These are phyloP conservation scores for Dryobota labecula DNA, from an alignment of 2,888 invertebrate species.

Conservation along the genomic window DNA sequence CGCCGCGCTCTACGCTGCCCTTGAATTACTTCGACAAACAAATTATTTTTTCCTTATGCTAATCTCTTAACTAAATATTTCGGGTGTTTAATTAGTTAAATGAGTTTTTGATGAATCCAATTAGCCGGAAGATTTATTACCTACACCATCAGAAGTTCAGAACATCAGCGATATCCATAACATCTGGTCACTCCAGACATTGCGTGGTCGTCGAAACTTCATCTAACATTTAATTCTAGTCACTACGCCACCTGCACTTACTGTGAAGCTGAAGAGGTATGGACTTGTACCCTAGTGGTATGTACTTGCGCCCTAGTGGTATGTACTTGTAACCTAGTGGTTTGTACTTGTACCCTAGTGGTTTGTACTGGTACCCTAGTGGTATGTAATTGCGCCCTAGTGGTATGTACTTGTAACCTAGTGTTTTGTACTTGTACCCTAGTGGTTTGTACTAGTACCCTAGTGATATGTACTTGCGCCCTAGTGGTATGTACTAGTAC, in stretches of 20 bases:
- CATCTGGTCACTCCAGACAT: background rate
- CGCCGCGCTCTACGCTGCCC: background rate
- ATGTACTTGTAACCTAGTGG: no score
- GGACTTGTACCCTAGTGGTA: no score
- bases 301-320: no score
- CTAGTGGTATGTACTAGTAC: no score
- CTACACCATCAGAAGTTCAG: background rate
- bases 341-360: no score
- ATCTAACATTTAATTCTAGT: background rate
- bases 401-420: no score
- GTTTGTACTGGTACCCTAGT: no score
- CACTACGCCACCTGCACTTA: background rate
- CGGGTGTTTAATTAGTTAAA: background rate
- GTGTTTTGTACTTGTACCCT: no score
- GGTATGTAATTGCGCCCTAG: no score
- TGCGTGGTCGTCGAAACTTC: background rate
- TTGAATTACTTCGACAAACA: conserved; percentile 2
- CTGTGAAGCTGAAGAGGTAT: background rate
- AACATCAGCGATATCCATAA: conserved; percentile 1
- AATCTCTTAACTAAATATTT: background rate
- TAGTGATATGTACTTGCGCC: no score
- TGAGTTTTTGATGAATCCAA: background rate
- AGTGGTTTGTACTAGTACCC: no score
- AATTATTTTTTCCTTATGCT: background rate
- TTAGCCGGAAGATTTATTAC: background rate